Evolutionary conservation across 2,113 vertebrate species (phyloP).

Genomic region (Barbus barbus): DNA sequence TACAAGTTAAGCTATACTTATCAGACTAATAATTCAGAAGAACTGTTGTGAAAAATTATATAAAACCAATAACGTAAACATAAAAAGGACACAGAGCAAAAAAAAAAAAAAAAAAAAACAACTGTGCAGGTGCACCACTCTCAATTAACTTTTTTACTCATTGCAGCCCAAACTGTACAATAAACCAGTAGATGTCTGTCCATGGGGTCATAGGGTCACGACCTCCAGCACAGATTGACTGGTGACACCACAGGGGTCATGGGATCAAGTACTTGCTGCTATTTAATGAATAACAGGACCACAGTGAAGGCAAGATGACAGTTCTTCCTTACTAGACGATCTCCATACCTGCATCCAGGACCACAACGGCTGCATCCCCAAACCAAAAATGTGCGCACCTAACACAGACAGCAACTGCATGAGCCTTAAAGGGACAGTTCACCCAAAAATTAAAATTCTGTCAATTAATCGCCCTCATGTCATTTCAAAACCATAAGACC

Average conservation of each 20-base stretch:
- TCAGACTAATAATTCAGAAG: not conserved
- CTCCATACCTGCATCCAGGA: slow-evolving; percentile 23
- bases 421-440: no score
- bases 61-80: not conserved
- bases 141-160: not conserved
- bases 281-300: slow-evolving; percentile 41
- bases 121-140: not conserved
- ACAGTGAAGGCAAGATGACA: not conserved
- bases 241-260: slow-evolving; percentile 34
- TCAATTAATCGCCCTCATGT: no score
- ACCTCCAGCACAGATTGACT: slow-evolving; percentile 15
- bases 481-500: no score
- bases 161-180: not conserved
- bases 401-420: no score
- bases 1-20: not conserved
- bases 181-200: not conserved
- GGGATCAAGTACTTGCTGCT: slow-evolving; percentile 30
- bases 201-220: not conserved
- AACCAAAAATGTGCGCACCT: not conserved
- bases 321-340: not conserved
- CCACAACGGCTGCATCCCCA: not conserved
- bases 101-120: no score
- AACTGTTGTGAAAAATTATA: not conserved
- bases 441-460: no score
- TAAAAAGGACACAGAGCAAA: not conserved